Evolutionary conservation across 2,113 vertebrate genomes (phyloP).

Genomic region (human (Homo sapiens)): DNA sequence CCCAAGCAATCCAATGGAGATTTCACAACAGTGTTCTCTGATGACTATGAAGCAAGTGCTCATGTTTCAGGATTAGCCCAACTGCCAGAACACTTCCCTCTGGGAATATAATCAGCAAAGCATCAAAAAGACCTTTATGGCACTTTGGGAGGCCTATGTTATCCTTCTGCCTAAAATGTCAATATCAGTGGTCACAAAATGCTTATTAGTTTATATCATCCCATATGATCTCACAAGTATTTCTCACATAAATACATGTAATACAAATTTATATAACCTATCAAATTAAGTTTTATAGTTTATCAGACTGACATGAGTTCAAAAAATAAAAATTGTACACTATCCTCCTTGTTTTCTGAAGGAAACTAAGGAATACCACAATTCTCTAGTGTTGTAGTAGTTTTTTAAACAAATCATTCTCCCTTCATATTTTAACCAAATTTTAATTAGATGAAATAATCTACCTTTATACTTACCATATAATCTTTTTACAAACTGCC

Average conservation of each 20-base stretch:
- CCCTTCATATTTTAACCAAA: constrained; percentile 7
- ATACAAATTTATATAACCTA: background rate
- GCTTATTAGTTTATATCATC: background rate
- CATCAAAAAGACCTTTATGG: background rate
- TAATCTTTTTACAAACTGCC: background rate
- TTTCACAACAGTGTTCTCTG: background rate
- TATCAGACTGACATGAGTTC: background rate
- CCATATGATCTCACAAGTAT: background rate
- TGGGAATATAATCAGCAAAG: background rate
- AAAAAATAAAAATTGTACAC: constrained; percentile 27
- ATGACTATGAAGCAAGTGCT: background rate
- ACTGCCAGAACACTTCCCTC: background rate
- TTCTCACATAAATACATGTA: background rate
- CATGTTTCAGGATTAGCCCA: background rate
- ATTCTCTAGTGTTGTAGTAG: background rate
- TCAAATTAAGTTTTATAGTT: background rate
- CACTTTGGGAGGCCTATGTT: background rate
- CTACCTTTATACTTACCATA: background rate
- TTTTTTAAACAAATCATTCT: constrained; percentile 52
- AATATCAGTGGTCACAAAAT: background rate
- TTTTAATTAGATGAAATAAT: constrained; percentile 28
- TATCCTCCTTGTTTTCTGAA: background rate
- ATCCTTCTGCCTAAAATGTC: background rate
- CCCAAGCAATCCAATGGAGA: background rate
- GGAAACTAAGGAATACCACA: background rate